Conservation (phyloP, 1,140 invertebrate species). For the Oncopeltus fasciatus region DNA sequence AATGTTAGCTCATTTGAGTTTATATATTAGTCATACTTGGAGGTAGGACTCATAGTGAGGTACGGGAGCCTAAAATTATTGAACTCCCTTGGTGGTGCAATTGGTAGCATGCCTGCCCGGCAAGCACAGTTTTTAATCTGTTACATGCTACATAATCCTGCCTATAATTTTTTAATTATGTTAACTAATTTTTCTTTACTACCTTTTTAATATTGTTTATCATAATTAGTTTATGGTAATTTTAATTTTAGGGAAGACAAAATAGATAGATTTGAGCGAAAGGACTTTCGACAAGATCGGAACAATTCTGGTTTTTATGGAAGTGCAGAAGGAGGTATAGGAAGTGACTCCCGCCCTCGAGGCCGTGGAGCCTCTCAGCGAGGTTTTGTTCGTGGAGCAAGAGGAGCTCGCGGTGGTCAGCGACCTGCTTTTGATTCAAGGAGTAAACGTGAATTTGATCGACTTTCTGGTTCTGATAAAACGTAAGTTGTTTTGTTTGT, state of each 20-base stretch:
- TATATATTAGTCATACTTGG: no score
- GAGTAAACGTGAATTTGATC: constrained; percentile 82
- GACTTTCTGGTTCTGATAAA: constrained; percentile 87
- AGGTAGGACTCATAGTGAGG: no score
- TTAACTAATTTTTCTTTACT: background rate
- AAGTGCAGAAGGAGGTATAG: background rate
- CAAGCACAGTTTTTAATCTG: no score
- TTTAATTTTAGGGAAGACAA: constrained; percentile 6
- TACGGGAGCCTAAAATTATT: no score
- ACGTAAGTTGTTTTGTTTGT: no score
- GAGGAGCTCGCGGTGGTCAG: constrained; percentile 31
- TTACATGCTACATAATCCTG: no score
- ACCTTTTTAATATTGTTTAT: constrained; percentile 21
- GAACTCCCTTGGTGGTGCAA: no score
- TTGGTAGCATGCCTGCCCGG: no score
- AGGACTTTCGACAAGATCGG: constrained; percentile 8
- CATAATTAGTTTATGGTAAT: constrained; percentile 17
- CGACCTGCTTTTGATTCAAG: constrained; percentile 46
- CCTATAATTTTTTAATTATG: no score
- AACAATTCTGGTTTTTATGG: constrained; percentile 23
- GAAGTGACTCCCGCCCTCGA: constrained; percentile 25
- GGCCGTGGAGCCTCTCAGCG: constrained; percentile 29
- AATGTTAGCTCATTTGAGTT: no score
- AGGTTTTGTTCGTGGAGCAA: constrained; percentile 31
- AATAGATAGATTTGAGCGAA: constrained; percentile 6